Evolutionary conservation across 2,888 invertebrate genomes (phyloP), one percentile per base, ranked within the genome.

Genomic region (Melieria picta): DNA sequence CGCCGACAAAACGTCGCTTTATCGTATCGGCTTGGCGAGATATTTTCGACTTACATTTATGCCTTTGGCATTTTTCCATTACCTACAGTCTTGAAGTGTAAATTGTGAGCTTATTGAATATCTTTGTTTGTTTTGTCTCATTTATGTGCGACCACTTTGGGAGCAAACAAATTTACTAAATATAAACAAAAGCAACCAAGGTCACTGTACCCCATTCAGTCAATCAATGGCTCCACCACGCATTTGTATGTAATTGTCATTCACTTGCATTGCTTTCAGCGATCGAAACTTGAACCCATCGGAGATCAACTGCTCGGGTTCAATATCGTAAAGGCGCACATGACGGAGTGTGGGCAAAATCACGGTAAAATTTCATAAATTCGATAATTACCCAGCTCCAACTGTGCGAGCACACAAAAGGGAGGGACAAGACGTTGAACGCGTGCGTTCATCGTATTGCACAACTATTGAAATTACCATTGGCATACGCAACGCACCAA

Each of bases 181-280:
- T 47, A 52, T 68, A 71, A 66, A 66, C 66, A 71, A 67, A 71
- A 70, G 9, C 13, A 30, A 13, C 52, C 65, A 69, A 65, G 69
- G 69, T 72, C 61, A 65, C 61, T 69, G 69, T 69, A 72, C 72
- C 52, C 47, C 56, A 61, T 69, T 65, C 64, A 61, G 52, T 48
- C 45, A 16, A 13, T 61, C 60, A 69, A 68, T 48, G 45, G 60
- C 11, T 7, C 48, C 58, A 43, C 50, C 52, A 52, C 60, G 60
- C 10, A 65, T 45, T 13, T n/a, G 45, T 55, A 11, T 65, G 16
- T 13, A 46, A 10, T n/a, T 61, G 42, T 30, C 30, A 30, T 30
- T 30, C 30, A 30, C 30, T 2, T 30, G 30, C 30, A 30, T 30
- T 30, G 16, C 6, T 55, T 45, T 68, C 62, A 61, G 62, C n/a